phyloP scores from a whole-genome alignment of 1,140 invertebrate genomes.

The Choristoneura fumiferana region DNA sequence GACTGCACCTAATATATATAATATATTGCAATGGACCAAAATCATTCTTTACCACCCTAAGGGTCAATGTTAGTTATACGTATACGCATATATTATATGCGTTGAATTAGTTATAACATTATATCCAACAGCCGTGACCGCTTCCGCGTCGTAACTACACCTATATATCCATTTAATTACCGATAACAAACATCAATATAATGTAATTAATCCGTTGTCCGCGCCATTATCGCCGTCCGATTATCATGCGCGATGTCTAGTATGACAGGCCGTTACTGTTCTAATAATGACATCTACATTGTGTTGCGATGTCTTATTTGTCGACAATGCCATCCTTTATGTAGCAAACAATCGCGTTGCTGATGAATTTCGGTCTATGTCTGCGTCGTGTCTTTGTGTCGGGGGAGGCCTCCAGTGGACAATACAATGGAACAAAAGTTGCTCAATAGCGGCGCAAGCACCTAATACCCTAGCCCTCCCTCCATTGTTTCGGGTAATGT shows the following conservation, averaged over 20 bases:
- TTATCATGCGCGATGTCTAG: slow-evolving; percentile 9
- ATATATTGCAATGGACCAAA: too few species aligned
- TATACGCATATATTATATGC: too few species aligned
- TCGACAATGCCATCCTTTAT: slow-evolving; percentile 75
- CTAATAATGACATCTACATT: slow-evolving; percentile 72
- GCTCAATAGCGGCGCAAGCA: slow-evolving; percentile 70
- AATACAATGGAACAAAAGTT: slow-evolving; percentile 77
- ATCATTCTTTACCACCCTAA: too few species aligned
- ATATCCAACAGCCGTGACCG: too few species aligned
- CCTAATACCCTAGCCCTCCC: slow-evolving; percentile 72
- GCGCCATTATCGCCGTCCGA: slow-evolving; percentile 6
- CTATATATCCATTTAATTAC: slow-evolving; percentile 22
- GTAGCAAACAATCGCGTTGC: slow-evolving; percentile 74
- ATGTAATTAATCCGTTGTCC: slow-evolving; percentile 9
- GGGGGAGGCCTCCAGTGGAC: slow-evolving; percentile 66
- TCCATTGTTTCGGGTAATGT: slow-evolving; percentile 74
- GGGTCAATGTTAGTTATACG: too few species aligned
- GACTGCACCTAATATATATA: too few species aligned
- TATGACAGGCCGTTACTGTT: slow-evolving; percentile 34
- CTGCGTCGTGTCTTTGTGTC: slow-evolving; percentile 72
- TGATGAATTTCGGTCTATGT: slow-evolving; percentile 77
- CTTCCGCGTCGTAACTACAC: too few species aligned
- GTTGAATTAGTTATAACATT: too few species aligned
- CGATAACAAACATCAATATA: slow-evolving; percentile 10
- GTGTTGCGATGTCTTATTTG: slow-evolving; percentile 75